phyloP scores from a whole-genome alignment of 2,797 vertebrate species.

The Pitangus sulphuratus region DNA sequence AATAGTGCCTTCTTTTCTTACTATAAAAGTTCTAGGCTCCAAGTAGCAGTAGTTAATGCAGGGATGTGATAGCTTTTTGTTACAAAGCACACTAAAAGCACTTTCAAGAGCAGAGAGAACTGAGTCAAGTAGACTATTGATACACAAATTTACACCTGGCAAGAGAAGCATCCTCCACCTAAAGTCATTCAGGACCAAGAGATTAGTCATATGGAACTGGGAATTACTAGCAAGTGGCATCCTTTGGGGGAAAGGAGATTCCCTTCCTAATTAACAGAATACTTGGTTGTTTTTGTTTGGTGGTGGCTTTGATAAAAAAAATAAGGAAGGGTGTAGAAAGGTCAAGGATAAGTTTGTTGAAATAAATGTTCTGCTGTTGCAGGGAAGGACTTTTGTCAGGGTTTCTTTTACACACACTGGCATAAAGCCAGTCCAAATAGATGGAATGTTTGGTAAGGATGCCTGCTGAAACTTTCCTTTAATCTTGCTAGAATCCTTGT shows the following conservation, averaged over 20 bases:
- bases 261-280: not conserved
- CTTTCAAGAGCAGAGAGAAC: not conserved
- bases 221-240: not conserved
- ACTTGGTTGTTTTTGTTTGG: not conserved
- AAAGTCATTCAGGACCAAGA: not conserved
- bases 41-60: not conserved
- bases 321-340: not conserved
- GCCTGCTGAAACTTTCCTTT: conserved; percentile 6
- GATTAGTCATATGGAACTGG: not conserved
- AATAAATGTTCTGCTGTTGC: not conserved
- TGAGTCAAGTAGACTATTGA: not conserved
- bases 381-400: not conserved
- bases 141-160: not conserved
- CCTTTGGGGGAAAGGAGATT: not conserved
- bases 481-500: not conserved
- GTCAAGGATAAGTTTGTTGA: not conserved
- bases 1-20: not conserved
- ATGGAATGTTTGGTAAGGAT: not conserved
- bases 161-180: not conserved
- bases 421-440: conserved; percentile 12
- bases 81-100: not conserved
- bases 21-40: not conserved
- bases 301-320: not conserved
- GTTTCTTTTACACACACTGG: not conserved
- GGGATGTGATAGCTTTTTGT: not conserved